Evolutionary conservation across 2,113 vertebrate species (phyloP), one percentile per base, ranked within the genome.

Genomic region (Clarias magur): DNA sequence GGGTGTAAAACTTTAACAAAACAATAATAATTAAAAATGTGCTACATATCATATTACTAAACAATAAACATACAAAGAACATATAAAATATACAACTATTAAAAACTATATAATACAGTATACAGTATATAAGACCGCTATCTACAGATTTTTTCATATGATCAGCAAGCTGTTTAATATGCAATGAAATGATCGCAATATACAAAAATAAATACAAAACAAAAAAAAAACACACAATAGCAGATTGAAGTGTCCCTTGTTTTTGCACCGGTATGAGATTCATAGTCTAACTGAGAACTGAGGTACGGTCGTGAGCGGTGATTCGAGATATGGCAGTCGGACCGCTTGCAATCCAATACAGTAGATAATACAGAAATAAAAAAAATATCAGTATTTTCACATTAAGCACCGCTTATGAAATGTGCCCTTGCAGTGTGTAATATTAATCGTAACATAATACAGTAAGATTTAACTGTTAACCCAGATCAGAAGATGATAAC

Each of bases 221-320:
- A 90, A 90, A 94, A 90, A 80, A 87, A 85, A 82, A 57, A 84
- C 17, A 76, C 87, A 88, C 75, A 90, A 88, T 59, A 83, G 88
- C 16, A 90, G 89, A 90, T 82, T 91, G 83, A 90, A 88, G 85
- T 93, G 89, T 95, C 93, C 94, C 94, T 95, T 95, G 94, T 91
- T 93, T 42, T 4, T 42, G 82, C 96, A 97, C 95, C 92, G 54
- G 88, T 90, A 90, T 83, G 91, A 91, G 90, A 89, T 86, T 92
- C 67, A 88, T 89, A 88, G 91, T 92, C 92, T 80, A 93, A 96
- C 95, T 95, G 95, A 95, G 96, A 94, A 91, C 88, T 92, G 94
- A 97, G 97, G 97, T 97, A 97, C 94, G 95, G 91, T 91, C 91
- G 90, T 70, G 53, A 90, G 90, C 86, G 91, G 92, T 91, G 89